Base-by-base conservation (phyloP, 2,797 vertebrate species). In the Silurus lanzhouensis region DNA sequence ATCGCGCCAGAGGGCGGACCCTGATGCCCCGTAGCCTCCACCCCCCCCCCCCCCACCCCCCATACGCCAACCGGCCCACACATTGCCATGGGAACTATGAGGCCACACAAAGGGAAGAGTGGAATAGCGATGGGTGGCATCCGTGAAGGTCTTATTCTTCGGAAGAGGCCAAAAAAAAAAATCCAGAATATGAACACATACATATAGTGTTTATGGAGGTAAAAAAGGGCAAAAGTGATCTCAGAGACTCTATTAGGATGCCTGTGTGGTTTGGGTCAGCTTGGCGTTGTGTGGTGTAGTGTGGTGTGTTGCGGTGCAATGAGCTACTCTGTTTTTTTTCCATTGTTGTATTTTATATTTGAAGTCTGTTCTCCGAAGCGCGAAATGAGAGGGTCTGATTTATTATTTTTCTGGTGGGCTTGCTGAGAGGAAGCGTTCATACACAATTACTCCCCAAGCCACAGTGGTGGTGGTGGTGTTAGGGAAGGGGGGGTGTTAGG, bases 331-430 rank as follows among this genome's bases (percentile, higher is more conserved):
- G 79, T 52, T 64, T 78, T 81, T 66, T 81, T 66, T 52, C 27
- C 67, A 67, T 60, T 84, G 25, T 91, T 52, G 48, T 52, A 52
- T 93, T 94, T 88, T 92, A 94, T 94, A 91, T 94, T 94, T 95
- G 94, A 95, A 95, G 94, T 95, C 95, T 95, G 95, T 92, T 93
- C 94, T 95, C 90, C 94, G 93, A 95, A 95, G 95, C 94, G 94
- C 94, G 94, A 96, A 96, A 95, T 96, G 94, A 95, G 95, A 95
- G 94, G 93, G 92, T 94, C 93, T 95, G 95, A 95, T 95, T 96
- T 95, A 95, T 95, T 95, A 95, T 96, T 95, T 95, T 95, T 95
- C 94, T 94, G 93, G 93, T 94, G 93, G 94, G 93, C 92, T 94
- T 88, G 89, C 93, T 92, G 93, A 94, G 94, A 94, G 93, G 94